Conservation (phyloP, 2,113 vertebrate genomes). For the Barnardius zonarius region DNA sequence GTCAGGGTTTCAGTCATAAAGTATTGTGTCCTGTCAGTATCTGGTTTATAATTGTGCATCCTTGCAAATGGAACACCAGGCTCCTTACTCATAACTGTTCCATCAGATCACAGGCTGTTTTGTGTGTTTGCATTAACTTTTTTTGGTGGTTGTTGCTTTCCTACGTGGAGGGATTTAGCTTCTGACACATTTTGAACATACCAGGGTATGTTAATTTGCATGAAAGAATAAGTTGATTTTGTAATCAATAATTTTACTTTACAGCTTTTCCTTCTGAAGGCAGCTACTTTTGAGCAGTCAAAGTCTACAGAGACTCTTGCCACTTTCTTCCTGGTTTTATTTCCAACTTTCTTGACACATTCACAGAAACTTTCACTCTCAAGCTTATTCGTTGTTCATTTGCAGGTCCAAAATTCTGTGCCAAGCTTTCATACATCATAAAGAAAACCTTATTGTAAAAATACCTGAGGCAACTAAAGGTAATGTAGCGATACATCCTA, state of each 20-base stretch:
- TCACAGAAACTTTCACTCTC: neutral
- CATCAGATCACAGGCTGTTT: neutral
- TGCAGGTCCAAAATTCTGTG: neutral
- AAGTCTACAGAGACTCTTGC: neutral
- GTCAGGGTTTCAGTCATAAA: neutral
- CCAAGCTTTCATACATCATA: neutral
- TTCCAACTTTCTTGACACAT: neutral
- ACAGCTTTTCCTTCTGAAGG: neutral
- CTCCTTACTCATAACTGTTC: neutral
- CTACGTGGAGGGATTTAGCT: neutral
- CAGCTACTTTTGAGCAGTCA: neutral
- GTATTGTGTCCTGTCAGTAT: neutral
- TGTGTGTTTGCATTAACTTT: neutral
- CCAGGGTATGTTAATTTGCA: neutral
- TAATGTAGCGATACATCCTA: neutral
- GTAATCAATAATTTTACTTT: neutral
- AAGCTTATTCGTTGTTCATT: neutral
- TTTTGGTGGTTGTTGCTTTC: neutral
- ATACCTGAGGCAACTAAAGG: neutral
- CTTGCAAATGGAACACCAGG: neutral
- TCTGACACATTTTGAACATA: neutral
- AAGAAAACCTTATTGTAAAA: neutral
- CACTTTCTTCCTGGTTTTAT: neutral
- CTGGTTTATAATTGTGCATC: neutral
- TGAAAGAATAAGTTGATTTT: neutral